phyloP scores from a whole-genome alignment of 2,113 vertebrate genomes.

The Dicerorhinus sumatrensis region DNA sequence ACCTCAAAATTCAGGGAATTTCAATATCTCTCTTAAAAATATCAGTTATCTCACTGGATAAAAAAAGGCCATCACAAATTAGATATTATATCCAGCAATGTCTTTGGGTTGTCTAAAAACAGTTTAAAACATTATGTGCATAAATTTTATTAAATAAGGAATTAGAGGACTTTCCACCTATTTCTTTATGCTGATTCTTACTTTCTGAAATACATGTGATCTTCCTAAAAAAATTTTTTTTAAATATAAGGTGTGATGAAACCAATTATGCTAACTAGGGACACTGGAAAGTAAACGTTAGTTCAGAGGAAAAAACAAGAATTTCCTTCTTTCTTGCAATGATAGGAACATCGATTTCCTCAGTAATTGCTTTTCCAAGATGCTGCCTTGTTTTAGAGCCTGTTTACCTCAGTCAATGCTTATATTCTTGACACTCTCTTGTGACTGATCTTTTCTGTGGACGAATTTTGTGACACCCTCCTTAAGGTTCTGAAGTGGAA shows the following conservation, averaged over 20 bases:
- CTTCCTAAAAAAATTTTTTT: background rate
- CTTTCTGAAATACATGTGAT: background rate
- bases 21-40: background rate
- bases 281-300: background rate
- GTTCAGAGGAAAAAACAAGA: background rate
- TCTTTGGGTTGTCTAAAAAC: background rate
- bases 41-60: background rate
- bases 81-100: background rate
- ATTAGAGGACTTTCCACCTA: background rate
- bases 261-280: background rate
- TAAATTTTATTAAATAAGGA: background rate
- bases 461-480: background rate
- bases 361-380: background rate
- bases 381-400: background rate
- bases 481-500: background rate
- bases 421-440: background rate
- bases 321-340: background rate
- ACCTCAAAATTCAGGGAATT: background rate
- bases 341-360: background rate
- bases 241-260: background rate
- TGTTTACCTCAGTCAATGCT: background rate
- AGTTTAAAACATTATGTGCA: background rate
- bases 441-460: background rate
- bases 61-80: background rate
- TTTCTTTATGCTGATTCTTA: background rate